Percentiles rank a stretch among this genome's conserved stretches.
These are phyloP conservation scores for Pseudochirops corinnae DNA, from an alignment of 2,797 vertebrate genomes.

Conservation along the genomic window DNA sequence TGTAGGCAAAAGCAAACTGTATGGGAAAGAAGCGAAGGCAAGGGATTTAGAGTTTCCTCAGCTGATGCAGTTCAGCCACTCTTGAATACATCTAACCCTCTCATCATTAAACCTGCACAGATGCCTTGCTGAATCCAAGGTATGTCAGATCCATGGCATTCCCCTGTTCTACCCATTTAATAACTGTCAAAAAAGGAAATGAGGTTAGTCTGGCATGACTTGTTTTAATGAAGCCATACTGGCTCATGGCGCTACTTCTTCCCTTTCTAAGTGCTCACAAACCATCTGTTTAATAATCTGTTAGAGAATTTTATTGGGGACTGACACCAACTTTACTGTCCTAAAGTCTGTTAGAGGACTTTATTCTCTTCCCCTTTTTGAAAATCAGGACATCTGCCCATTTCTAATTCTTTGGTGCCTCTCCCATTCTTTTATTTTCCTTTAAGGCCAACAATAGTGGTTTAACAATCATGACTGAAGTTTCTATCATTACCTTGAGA, in stretches of 20 bases:
- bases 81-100: not conserved
- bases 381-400: not conserved
- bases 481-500: not conserved
- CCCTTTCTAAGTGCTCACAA: not conserved
- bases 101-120: not conserved
- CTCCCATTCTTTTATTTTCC: not conserved
- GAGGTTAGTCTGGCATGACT: not conserved
- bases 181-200: slow-evolving; percentile 4
- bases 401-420: not conserved
- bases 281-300: slow-evolving; percentile 11
- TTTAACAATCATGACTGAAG: not conserved
- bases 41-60: not conserved
- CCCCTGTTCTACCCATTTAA: not conserved
- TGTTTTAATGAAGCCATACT: not conserved
- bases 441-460: not conserved
- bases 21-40: not conserved
- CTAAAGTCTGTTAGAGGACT: slow-evolving; percentile 3
- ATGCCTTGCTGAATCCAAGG: not conserved
- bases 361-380: not conserved
- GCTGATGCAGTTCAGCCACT: not conserved
- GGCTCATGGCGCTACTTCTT: not conserved
- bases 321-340: not conserved
- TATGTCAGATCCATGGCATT: not conserved
- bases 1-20: not conserved
- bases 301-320: slow-evolving; percentile 1